Evolutionary conservation across 2,888 invertebrate genomes (phyloP), one percentile per base, ranked within the genome.

Genomic region (Epinotia nisella): DNA sequence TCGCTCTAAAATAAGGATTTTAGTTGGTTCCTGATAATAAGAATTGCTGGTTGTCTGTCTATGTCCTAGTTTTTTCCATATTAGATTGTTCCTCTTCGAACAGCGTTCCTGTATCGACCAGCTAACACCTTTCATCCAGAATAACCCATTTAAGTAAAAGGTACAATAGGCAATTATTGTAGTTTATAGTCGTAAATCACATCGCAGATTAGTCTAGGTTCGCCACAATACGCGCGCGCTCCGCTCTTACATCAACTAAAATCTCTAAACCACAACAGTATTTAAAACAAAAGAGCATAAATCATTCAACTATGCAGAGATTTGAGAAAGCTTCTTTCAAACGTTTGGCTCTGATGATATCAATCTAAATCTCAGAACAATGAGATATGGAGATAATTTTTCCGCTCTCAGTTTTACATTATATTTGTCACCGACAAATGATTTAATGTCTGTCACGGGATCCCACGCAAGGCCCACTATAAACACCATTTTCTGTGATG

Each of bases 321-420:
- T 79, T 79, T 74, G 77, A 69, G 76, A 80, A 80, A 78, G 77
- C 77, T 72, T 75, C 75, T 75, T 73, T 76, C 76, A 76, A 77
- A 77, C 41, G 60, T 71, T 71, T 60, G 66, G 35, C 61, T 70
- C 53, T 45, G 41, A 78, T 75, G 80, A 80, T 80, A 78, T 77
- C 68, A 79, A 82, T 82, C 81, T 80, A 74, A 80, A 80, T 76
- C 76, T 76, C 75, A 67, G 79, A 82, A 83, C 83, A 83, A 83
- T 81, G 78, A 78, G 73, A 80, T 81, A 81, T 82, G 78, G 77
- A 79, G 76, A 79, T 78, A 75, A 74, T 80, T 83, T 84, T 83
- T 79, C 80, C 81, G 77, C 81, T 77, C 70, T 81, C 79, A 78
- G 83, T 84, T 83, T 83, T 82, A 82, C 84, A 80, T 79, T 76